A percentile compares a stretch with the other conserved stretches of the same genome.
These are phyloP conservation scores for Menidia menidia DNA, from an alignment of 2,797 vertebrate genomes.

Conservation along the genomic window DNA sequence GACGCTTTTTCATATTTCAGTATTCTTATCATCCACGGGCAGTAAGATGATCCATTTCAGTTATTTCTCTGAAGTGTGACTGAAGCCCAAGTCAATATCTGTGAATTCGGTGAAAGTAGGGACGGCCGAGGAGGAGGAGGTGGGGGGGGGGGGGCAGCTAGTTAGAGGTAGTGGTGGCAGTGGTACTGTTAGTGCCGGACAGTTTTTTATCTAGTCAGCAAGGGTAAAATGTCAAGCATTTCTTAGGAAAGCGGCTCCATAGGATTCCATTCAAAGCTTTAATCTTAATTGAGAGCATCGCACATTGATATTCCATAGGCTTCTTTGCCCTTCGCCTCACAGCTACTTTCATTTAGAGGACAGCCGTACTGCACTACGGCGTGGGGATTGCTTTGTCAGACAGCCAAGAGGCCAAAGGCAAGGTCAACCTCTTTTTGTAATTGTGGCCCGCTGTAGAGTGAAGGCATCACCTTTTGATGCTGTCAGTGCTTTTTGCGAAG, in stretches of 20 bases:
- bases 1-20: slow-evolving; percentile 81
- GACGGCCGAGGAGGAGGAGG: slow-evolving; percentile 40
- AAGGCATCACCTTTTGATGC: slow-evolving; percentile 74
- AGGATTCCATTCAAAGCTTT: slow-evolving; percentile 83
- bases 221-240: slow-evolving; percentile 84
- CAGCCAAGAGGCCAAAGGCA: slow-evolving; percentile 84
- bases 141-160: slow-evolving; percentile 61
- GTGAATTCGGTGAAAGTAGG: slow-evolving; percentile 62
- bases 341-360: slow-evolving; percentile 85
- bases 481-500: slow-evolving; percentile 53
- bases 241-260: slow-evolving; percentile 79
- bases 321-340: slow-evolving; percentile 83
- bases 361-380: slow-evolving; percentile 77
- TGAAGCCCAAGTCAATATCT: slow-evolving; percentile 78
- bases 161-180: slow-evolving; percentile 60
- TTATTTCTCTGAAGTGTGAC: slow-evolving; percentile 81
- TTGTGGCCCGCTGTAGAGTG: slow-evolving; percentile 60
- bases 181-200: slow-evolving; percentile 65
- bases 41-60: slow-evolving; percentile 83
- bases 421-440: slow-evolving; percentile 79
- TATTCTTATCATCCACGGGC: slow-evolving; percentile 81
- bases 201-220: slow-evolving; percentile 77
- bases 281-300: slow-evolving; percentile 85
- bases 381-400: slow-evolving; percentile 82
- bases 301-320: slow-evolving; percentile 85